Percentiles rank a stretch among this genome's conserved stretches.
These are phyloP conservation scores for Strigops habroptila DNA, from an alignment of 2,113 vertebrate genomes.

Conservation along the genomic window DNA sequence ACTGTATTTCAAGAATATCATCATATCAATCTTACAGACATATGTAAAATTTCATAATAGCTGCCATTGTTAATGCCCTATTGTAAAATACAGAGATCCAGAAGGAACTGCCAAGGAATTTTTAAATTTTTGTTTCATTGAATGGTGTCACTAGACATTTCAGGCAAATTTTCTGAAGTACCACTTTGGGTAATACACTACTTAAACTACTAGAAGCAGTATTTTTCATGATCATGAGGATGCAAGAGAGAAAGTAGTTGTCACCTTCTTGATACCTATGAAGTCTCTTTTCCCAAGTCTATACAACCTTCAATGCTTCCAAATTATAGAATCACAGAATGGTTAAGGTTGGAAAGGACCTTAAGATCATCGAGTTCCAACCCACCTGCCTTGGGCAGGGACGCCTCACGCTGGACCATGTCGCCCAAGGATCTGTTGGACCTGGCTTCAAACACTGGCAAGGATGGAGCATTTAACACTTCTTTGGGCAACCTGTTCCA, in stretches of 20 bases:
- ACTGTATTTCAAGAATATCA: neutral
- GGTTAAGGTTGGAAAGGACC: neutral
- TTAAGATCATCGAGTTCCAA: neutral
- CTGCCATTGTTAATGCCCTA: neutral
- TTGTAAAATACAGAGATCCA: neutral
- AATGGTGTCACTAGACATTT: neutral
- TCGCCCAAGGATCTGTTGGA: neutral
- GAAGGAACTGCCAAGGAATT: neutral
- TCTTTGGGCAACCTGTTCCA: too few relatives aligned
- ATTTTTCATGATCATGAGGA: neutral
- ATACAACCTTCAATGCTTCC: neutral
- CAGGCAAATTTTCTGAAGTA: neutral
- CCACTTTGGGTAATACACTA: neutral
- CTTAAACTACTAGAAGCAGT: neutral
- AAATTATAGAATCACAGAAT: neutral
- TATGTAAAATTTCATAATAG: neutral
- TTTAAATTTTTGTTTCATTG: neutral
- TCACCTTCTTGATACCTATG: neutral
- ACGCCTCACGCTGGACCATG: neutral
- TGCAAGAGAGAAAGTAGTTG: neutral
- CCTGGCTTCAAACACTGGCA: too few relatives aligned
- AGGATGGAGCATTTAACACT: too few relatives aligned
- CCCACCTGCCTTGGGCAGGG: neutral
- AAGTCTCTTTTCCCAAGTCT: neutral
- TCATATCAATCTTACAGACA: neutral